Conservation (phyloP, 2,113 vertebrate species). For the Malurus melanocephalus region DNA sequence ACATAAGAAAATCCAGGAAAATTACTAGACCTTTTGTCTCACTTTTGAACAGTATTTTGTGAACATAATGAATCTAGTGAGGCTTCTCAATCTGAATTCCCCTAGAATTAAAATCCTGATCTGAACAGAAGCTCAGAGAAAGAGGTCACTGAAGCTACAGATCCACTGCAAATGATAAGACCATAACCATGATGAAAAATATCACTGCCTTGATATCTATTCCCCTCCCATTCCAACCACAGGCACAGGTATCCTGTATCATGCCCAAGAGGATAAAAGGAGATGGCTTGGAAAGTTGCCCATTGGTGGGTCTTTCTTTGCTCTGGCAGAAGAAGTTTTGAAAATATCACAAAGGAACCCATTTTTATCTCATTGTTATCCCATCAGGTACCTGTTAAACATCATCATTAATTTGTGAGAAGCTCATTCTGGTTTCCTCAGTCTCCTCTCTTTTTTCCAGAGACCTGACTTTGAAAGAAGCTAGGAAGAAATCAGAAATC, state of each 20-base stretch:
- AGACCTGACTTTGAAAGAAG: background rate
- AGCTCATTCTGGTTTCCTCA: background rate
- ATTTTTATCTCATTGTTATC: background rate
- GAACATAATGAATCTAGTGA: background rate
- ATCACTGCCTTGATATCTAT: background rate
- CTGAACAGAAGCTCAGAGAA: background rate
- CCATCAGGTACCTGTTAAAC: background rate
- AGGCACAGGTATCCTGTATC: background rate
- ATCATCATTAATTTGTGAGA: background rate
- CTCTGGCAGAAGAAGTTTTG: background rate
- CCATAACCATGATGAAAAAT: background rate
- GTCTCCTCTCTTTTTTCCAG: background rate
- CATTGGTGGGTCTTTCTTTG: background rate
- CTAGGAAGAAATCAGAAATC: background rate
- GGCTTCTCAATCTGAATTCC: background rate
- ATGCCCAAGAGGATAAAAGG: background rate
- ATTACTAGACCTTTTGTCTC: background rate
- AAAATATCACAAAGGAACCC: background rate
- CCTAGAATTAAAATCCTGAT: background rate
- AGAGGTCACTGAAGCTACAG: background rate
- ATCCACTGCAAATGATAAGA: background rate
- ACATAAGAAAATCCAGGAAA: background rate
- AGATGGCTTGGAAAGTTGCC: background rate
- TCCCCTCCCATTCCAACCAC: background rate
- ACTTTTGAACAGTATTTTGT: background rate